Conservation (phyloP, 2,888 invertebrate genomes). For the Drosophila leonis region DNA sequence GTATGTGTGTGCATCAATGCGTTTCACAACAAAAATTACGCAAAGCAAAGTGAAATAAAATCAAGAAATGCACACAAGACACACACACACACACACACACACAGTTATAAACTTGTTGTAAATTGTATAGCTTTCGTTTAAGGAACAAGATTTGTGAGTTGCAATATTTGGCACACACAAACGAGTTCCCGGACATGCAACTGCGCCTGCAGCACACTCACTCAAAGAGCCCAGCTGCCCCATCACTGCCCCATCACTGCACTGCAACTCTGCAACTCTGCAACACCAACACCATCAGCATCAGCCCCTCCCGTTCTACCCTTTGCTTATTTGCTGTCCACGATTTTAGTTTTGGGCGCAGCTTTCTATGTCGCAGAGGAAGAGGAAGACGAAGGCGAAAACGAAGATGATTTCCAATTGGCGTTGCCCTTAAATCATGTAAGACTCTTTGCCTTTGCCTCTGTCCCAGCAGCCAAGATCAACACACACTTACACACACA, state of each 20-base stretch:
- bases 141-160: conserved; percentile 74
- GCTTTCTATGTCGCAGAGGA: conserved; percentile 49
- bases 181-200: conserved; percentile 72
- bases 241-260: not conserved
- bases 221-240: conserved; percentile 1
- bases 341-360: conserved; percentile 33
- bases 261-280: too few species aligned
- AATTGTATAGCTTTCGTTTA: conserved; percentile 39
- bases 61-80: conserved; percentile 19
- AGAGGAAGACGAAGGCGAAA: not conserved
- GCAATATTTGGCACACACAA: conserved; percentile 79
- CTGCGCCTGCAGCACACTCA: conserved; percentile 23
- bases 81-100: conserved; percentile 15
- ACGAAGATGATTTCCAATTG: conserved; percentile 36
- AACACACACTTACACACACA: conserved; percentile 12
- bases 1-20: conserved; percentile 18
- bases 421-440: conserved; percentile 52
- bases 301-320: not conserved
- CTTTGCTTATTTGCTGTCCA: conserved; percentile 14
- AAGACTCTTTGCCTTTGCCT: conserved; percentile 15
- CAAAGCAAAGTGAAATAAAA: conserved; percentile 56
- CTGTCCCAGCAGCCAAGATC: conserved; percentile 19
- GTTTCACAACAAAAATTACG: conserved; percentile 56
- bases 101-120: conserved; percentile 51
- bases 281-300: not conserved